Base-by-base conservation (phyloP, 2,113 vertebrate species). In the Gymnocephalus cernua region DNA sequence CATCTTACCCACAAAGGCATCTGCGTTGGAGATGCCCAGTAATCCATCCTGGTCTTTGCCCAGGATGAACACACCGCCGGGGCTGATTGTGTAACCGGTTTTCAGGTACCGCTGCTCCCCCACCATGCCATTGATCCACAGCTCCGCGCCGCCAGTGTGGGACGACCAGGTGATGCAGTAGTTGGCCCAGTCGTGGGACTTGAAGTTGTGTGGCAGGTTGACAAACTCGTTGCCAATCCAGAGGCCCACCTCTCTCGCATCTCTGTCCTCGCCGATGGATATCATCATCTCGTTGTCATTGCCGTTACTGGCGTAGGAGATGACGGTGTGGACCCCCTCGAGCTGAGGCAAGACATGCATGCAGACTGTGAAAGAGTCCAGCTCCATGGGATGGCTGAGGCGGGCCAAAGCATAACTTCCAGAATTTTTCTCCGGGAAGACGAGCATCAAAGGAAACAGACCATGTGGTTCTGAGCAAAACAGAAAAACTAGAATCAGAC, bases 151-250 rank as follows among this genome's bases (percentile, higher is more conserved):
- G 0, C 97, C 97, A 0, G 77, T 79, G 51, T 86, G 86, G 32
- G 97, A 96, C 0, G 89, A 84, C 97, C 96, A 98, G 0, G 92
- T 93, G 19, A 95, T 0, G 64, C 96, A 97, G 89, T 94, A 96
- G 89, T 96, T 96, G 48, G 89, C 86, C 96, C 96, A 97, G 1
- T 85, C 89, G 4, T 80, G 74, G 0, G 94, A 82, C 19, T 23
- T 61, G 2, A 85, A 86, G 53, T 88, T 88, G 65, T 96, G 82
- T 0, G 94, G 93, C 48, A 97, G 92, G 79, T 95, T 96, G 48
- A 95, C 76, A 2, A 89, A 96, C 18, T 92, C 91, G 0, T 95
- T 96, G 9, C 95, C 95, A 0, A 98, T 74, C 95, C 95, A 94
- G 16, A 96, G 75, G 1, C 95, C 94, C 69, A 96, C 90, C 3